These are phyloP conservation scores for Molanna angustata DNA, from an alignment of 2,888 invertebrate genomes.

Conservation along the genomic window DNA sequence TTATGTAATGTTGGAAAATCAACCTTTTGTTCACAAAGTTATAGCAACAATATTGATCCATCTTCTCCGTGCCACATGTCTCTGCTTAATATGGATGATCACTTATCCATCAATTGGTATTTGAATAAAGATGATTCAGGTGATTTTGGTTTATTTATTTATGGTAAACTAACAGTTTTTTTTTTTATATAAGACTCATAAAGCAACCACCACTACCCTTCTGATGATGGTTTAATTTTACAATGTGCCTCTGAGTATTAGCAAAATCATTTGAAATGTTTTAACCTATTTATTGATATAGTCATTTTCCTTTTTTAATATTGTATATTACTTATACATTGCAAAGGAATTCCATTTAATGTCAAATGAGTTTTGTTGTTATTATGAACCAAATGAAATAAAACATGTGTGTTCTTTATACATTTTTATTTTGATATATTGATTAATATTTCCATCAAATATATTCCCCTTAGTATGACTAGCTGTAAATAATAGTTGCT, in stretches of 20 bases:
- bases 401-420: background rate
- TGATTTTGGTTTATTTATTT: slow-evolving; percentile 10
- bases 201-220: too few species aligned
- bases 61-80: background rate
- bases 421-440: background rate
- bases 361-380: too few species aligned
- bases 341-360: too few species aligned
- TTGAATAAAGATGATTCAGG: slow-evolving; percentile 28
- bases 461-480: background rate
- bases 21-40: slow-evolving; percentile 7
- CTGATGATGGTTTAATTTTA: too few species aligned
- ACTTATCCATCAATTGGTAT: slow-evolving; percentile 21
- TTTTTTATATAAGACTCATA: too few species aligned
- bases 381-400: too few species aligned
- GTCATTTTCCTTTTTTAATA: too few species aligned
- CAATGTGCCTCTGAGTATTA: too few species aligned
- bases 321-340: too few species aligned
- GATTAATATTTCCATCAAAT: background rate
- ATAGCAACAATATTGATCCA: slow-evolving; percentile 6
- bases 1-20: slow-evolving; percentile 1
- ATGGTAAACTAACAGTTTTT: background rate
- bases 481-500: background rate
- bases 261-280: too few species aligned
- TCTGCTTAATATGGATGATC: slow-evolving; percentile 17
- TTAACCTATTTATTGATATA: too few species aligned